These are phyloP conservation scores for Trachythela sp. DNA, from an alignment of 64 coral and sea anemone species.

Conservation along the genomic window DNA sequence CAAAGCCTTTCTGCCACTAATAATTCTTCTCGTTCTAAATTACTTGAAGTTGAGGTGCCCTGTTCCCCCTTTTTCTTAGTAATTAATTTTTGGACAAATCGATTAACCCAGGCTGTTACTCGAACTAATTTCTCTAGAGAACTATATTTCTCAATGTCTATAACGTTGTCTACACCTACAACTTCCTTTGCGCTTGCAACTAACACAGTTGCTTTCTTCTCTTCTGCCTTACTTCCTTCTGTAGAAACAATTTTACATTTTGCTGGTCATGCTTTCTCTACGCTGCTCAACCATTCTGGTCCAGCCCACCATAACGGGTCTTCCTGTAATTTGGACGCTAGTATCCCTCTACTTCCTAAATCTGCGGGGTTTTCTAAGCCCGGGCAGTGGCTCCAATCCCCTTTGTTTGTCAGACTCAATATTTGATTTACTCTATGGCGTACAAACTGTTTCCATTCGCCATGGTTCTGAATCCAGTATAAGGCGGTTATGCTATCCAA, in stretches of 20 bases:
- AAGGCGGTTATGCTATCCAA: not conserved
- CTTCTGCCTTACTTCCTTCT: not conserved
- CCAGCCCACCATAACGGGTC: not conserved
- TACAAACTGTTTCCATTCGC: not conserved
- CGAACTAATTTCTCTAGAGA: not conserved
- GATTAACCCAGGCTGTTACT: not conserved
- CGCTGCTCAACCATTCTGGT: not conserved
- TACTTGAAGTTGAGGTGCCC: not conserved
- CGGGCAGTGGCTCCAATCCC: conserved; percentile 3
- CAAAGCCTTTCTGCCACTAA: not conserved
- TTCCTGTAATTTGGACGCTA: not conserved
- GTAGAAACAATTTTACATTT: not conserved
- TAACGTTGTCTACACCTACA: not conserved
- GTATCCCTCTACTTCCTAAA: not conserved
- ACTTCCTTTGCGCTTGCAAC: not conserved
- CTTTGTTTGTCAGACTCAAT: not conserved
- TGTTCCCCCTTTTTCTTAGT: not conserved
- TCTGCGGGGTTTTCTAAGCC: conserved; percentile 4
- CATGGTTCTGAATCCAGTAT: not conserved
- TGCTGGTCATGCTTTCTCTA: not conserved
- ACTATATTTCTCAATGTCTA: not conserved
- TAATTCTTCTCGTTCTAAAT: not conserved
- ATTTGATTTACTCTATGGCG: not conserved
- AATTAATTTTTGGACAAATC: not conserved
- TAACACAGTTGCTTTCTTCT: not conserved